phyloP scores from a whole-genome alignment of 1,140 invertebrate species.

The Zaprionus ornatus region DNA sequence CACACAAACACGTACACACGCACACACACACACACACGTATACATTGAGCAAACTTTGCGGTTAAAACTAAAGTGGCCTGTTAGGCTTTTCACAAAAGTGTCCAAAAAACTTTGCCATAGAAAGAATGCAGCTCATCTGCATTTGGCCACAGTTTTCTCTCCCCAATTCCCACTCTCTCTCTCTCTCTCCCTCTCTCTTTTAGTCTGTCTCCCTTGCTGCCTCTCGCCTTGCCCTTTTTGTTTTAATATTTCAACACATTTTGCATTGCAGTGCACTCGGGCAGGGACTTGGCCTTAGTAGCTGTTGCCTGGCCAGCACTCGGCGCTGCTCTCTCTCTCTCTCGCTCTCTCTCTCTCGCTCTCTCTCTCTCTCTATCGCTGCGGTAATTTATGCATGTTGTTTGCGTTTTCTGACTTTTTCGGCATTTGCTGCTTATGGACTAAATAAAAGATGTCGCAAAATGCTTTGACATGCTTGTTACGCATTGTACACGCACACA shows the following conservation, averaged over 20 bases:
- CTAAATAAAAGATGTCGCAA: slow-evolving; percentile 77
- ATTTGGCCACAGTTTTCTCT: slow-evolving; percentile 69
- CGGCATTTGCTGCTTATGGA: slow-evolving; percentile 68
- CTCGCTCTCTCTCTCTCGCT: background rate
- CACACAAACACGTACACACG: slow-evolving; percentile 1
- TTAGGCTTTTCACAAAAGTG: slow-evolving; percentile 74
- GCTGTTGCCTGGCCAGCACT: slow-evolving; percentile 5
- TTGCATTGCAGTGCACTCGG: slow-evolving; percentile 58
- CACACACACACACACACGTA: background rate
- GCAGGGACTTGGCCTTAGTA: background rate
- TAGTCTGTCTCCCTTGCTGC: background rate
- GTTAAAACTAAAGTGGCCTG: slow-evolving; percentile 80
- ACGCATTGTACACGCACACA: slow-evolving; percentile 27
- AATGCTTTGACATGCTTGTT: slow-evolving; percentile 72
- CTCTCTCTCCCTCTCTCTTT: background rate
- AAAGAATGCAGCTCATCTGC: slow-evolving; percentile 77
- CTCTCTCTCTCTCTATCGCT: slow-evolving; percentile 28
- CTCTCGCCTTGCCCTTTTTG: slow-evolving; percentile 27
- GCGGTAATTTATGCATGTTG: slow-evolving; percentile 79
- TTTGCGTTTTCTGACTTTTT: slow-evolving; percentile 73
- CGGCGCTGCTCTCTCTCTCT: background rate
- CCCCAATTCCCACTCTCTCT: background rate
- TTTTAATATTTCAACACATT: slow-evolving; percentile 80
- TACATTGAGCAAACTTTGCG: slow-evolving; percentile 65
- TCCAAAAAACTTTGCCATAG: slow-evolving; percentile 67